Conservation (phyloP, 2,113 vertebrate species). For the Sminthopsis crassicaudata region DNA sequence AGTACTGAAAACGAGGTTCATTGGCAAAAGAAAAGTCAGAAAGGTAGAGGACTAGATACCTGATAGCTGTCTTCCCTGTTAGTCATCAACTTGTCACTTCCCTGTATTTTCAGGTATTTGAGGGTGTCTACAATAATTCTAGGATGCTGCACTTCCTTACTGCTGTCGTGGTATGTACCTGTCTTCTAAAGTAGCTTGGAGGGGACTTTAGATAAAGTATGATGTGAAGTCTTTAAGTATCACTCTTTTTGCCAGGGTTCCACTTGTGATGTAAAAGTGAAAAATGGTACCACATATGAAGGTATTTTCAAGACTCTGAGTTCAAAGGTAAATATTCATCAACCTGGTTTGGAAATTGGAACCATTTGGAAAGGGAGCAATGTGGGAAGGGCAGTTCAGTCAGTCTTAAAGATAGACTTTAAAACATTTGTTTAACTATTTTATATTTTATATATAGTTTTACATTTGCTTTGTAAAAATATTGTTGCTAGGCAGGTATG, state of each 20-base stretch:
- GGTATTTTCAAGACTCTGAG: conserved; percentile 95
- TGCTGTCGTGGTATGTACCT: conserved; percentile 89
- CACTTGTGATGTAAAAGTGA: conserved; percentile 93
- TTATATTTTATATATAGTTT: no score
- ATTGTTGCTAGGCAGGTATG: not conserved
- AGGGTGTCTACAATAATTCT: conserved; percentile 93
- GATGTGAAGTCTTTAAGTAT: not conserved
- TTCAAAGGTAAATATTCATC: conserved; percentile 87
- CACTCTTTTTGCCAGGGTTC: conserved; percentile 85
- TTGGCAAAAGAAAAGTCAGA: not conserved
- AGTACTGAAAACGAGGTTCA: no score
- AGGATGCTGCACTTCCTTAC: conserved; percentile 95
- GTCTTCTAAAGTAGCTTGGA: not conserved
- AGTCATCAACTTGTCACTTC: not conserved
- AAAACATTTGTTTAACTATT: not conserved
- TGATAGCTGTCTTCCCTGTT: no score
- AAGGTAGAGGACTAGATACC: not conserved
- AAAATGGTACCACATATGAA: conserved; percentile 92
- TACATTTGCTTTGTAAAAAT: not conserved
- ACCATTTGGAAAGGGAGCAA: not conserved
- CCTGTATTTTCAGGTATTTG: conserved; percentile 86
- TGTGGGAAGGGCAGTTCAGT: not conserved
- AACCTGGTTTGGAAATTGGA: not conserved
- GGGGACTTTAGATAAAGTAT: not conserved
- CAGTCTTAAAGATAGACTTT: not conserved